These are phyloP conservation scores for Brevimyrus niger DNA, from an alignment of 2,113 vertebrate species.

Conservation along the genomic window DNA sequence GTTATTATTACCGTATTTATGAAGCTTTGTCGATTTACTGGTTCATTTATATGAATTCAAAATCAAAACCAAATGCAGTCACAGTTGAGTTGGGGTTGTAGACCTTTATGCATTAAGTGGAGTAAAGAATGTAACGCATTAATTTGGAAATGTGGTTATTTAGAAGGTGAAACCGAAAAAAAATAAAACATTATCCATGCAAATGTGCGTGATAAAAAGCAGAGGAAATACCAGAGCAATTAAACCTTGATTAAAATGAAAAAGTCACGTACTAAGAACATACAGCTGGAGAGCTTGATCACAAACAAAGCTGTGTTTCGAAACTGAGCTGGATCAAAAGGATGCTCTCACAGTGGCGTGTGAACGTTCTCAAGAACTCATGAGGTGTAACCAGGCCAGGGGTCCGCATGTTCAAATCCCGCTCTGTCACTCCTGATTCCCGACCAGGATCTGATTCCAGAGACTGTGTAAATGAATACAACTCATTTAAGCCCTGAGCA, in stretches of 20 bases:
- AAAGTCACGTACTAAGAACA: background rate
- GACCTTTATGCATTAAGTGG: background rate
- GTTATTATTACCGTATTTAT: no score
- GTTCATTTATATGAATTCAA: background rate
- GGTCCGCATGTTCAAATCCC: background rate
- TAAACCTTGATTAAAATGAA: background rate
- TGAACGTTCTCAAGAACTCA: background rate
- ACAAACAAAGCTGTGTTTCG: background rate
- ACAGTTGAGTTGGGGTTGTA: background rate
- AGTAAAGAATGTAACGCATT: background rate
- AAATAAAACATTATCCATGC: background rate
- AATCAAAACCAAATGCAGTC: background rate
- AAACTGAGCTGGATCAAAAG: background rate
- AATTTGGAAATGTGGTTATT: background rate
- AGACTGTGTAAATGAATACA: slow-evolving; percentile 17
- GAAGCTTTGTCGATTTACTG: background rate
- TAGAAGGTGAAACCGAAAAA: background rate
- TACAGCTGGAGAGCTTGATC: background rate
- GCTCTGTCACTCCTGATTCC: slow-evolving; percentile 13
- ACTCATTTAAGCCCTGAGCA: slow-evolving; percentile 21
- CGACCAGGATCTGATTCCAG: slow-evolving; percentile 19
- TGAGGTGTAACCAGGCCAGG: background rate
- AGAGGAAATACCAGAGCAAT: background rate
- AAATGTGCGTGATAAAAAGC: background rate
- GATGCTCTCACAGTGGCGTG: background rate